Evolutionary conservation across 2,113 vertebrate species (phyloP).

Genomic region (Oryzias celebensis): DNA sequence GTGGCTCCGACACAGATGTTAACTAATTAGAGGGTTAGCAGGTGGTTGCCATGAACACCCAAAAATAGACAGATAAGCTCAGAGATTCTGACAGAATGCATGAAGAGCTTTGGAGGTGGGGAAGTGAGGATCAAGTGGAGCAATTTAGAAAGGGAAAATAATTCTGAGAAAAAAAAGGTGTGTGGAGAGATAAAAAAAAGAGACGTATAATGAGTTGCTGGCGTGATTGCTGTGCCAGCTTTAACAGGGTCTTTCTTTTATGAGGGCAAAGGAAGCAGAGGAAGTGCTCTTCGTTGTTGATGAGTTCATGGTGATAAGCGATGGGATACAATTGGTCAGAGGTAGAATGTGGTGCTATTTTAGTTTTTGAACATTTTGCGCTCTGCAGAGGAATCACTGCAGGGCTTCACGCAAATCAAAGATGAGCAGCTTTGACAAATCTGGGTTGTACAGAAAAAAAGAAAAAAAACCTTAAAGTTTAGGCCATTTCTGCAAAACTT

Average conservation of each 20-base stretch:
- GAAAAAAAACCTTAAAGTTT: not conserved
- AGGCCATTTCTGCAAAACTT: too few species aligned
- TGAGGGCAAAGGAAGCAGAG: slow-evolving; percentile 15
- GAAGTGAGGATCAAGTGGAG: slow-evolving; percentile 16
- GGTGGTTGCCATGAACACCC: slow-evolving; percentile 73
- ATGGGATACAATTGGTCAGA: slow-evolving; percentile 27
- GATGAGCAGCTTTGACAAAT: slow-evolving; percentile 30
- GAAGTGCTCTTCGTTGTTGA: slow-evolving; percentile 16
- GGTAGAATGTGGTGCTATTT: slow-evolving; percentile 32
- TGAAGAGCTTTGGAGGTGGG: slow-evolving; percentile 11
- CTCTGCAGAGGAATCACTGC: slow-evolving; percentile 10
- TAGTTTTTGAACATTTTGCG: slow-evolving; percentile 34
- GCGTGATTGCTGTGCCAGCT: slow-evolving; percentile 11
- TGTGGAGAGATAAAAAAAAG: slow-evolving; percentile 18
- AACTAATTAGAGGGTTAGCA: slow-evolving; percentile 79
- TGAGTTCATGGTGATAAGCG: slow-evolving; percentile 17
- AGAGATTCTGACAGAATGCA: slow-evolving; percentile 38
- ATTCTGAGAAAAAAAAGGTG: slow-evolving; percentile 12
- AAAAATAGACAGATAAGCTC: slow-evolving; percentile 69
- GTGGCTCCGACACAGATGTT: slow-evolving; percentile 74
- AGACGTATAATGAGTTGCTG: slow-evolving; percentile 34
- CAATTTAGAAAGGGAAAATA: slow-evolving; percentile 19
- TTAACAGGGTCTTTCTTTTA: slow-evolving; percentile 13
- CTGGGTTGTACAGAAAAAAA: slow-evolving; percentile 17
- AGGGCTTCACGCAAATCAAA: slow-evolving; percentile 12